Percentiles rank a stretch among this genome's conserved stretches.
Conservation (phyloP, 2,888 invertebrate species). For the Bombyx huttoni region DNA sequence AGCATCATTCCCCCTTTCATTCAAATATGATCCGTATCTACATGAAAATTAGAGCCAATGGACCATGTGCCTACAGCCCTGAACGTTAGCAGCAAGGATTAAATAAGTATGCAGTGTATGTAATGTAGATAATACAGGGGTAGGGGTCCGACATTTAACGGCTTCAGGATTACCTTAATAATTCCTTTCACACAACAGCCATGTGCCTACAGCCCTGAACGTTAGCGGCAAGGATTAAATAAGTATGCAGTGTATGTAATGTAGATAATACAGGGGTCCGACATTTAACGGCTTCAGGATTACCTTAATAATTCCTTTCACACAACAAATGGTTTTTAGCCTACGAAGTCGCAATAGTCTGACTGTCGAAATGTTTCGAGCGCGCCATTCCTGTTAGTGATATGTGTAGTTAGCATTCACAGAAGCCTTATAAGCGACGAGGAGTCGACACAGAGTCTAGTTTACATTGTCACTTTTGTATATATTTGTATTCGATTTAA, state of each 20-base stretch:
- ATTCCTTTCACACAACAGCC: conserved; percentile 58
- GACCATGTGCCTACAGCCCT: conserved; percentile 21
- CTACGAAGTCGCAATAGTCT: conserved; percentile 18
- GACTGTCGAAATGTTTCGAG: conserved; percentile 1
- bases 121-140: conserved; percentile 67
- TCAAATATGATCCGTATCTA: conserved; percentile 45
- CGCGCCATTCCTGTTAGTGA: conserved; percentile 5
- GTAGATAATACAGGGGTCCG: conserved; percentile 65
- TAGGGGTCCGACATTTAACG: conserved; percentile 65
- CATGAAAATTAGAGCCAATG: conserved; percentile 40
- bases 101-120: conserved; percentile 61
- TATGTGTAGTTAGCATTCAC: neutral
- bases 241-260: conserved; percentile 61
- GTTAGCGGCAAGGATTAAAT: conserved; percentile 59
- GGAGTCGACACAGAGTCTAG: neutral
- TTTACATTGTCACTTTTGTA: no score
- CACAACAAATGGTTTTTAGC: conserved; percentile 65
- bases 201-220: conserved; percentile 22
- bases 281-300: conserved; percentile 68
- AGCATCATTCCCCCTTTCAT: conserved; percentile 20
- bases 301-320: conserved; percentile 61
- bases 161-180: conserved; percentile 68
- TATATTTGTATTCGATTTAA: no score
- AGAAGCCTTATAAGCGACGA: neutral
- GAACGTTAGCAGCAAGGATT: conserved; percentile 52